A percentile compares a stretch with the other conserved stretches of the same genome.
These are phyloP conservation scores for Pipa parva DNA, from an alignment of 2,113 vertebrate species.

Conservation along the genomic window DNA sequence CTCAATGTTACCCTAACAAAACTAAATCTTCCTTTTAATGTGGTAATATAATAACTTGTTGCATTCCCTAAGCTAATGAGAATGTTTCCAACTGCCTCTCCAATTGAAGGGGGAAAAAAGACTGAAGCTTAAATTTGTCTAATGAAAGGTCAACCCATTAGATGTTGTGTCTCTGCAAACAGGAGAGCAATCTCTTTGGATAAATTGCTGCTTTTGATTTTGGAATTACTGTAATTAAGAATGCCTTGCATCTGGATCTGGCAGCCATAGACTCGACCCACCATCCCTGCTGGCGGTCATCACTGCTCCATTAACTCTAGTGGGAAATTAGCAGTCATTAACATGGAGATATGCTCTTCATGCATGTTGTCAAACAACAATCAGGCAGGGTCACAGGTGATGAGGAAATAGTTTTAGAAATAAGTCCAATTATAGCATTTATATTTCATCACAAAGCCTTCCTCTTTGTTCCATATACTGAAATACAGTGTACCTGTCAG, in stretches of 20 bases:
- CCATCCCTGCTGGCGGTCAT: slow-evolving; percentile 44
- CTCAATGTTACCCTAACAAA: not conserved
- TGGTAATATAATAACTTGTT: slow-evolving; percentile 7
- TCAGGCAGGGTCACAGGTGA: slow-evolving; percentile 63
- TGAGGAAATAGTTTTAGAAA: slow-evolving; percentile 67
- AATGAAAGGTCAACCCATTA: slow-evolving; percentile 59
- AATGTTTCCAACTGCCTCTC: slow-evolving; percentile 45
- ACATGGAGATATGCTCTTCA: slow-evolving; percentile 56
- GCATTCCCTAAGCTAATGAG: slow-evolving; percentile 49
- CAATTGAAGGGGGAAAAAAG: not conserved
- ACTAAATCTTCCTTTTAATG: slow-evolving; percentile 44
- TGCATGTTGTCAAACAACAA: slow-evolving; percentile 65
- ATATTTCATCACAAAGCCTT: slow-evolving; percentile 66
- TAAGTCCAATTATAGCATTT: slow-evolving; percentile 68
- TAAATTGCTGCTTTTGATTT: slow-evolving; percentile 57
- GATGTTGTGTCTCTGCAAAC: slow-evolving; percentile 55
- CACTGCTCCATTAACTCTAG: slow-evolving; percentile 61
- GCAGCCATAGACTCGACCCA: slow-evolving; percentile 55
- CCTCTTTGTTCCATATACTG: slow-evolving; percentile 56
- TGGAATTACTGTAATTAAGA: slow-evolving; percentile 65
- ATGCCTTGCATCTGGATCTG: slow-evolving; percentile 58
- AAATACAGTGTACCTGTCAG: slow-evolving; percentile 50
- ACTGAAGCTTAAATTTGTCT: slow-evolving; percentile 52
- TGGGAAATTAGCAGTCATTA: slow-evolving; percentile 63
- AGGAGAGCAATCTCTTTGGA: slow-evolving; percentile 54